Base-by-base conservation (phyloP, 2,888 invertebrate species). In the Brenthis hecate region DNA sequence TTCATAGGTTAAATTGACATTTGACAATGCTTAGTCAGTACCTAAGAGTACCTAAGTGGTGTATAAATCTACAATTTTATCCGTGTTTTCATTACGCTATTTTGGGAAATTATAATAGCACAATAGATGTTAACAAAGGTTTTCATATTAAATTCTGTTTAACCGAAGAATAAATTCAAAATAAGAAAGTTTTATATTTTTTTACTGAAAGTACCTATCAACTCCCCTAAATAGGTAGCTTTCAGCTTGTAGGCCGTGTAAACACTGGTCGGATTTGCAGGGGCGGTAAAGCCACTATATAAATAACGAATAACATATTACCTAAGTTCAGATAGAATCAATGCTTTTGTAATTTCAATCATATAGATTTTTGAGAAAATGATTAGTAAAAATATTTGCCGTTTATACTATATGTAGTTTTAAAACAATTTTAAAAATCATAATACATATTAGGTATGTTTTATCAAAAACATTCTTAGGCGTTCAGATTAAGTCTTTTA, bases 191-290 rank as follows among this genome's bases (percentile, higher is more conserved):
- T 62, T 28, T 14, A 60, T 53, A 53, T 53, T 62, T 62, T 28
- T 28, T 62, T 19, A 8, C 16, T 13, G 51, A 62, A 62, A 53
- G 53, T 62, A 62, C 62, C 62, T 53, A 62, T 62, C 53, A 62
- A 53, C 60, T 66, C 70, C 70, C 70, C 66, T 60, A 50, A 66
- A 66, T 67, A 66, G 56, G 66, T 66, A 66, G 23, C 63, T 67
- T 67, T 55, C 63, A 64, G 66, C 66, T 63, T 70, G 70, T 70
- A 66, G 70, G 66, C 60, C 62, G 63, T 70, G 70, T 70, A 60
- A 66, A 70, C 70, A 70, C 43, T 48, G 69, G 53, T 66, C 48
- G 66, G 69, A 57, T 66, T 63, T 63, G 60, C 43, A 55, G 23
- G 61, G 66, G 70, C 63, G 63, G 66, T 57, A 48, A 50, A 50